Evolutionary conservation across 2,888 invertebrate genomes (phyloP).

Genomic region (Tanypteryx hageni): DNA sequence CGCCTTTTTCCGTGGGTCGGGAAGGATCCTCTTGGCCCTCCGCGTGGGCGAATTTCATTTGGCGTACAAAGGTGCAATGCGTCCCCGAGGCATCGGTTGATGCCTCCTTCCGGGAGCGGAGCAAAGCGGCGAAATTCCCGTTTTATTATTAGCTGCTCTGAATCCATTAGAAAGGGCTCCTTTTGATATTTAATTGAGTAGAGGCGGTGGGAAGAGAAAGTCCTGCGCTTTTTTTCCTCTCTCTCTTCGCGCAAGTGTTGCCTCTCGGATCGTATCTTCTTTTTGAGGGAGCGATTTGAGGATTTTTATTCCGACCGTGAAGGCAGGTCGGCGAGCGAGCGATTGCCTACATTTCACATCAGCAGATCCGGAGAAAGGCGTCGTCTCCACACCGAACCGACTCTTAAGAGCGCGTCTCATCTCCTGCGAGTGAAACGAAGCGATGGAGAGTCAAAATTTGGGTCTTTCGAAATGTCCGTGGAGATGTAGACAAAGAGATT

Average conservation of each 20-base stretch:
- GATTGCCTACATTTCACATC: background rate
- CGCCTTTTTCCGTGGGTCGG: no score
- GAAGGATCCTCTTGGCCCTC: no score
- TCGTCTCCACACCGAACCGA: no score
- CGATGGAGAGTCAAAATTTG: no score
- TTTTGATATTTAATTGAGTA: background rate
- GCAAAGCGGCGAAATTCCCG: background rate
- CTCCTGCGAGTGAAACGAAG: no score
- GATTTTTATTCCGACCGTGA: background rate
- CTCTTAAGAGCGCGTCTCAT: no score
- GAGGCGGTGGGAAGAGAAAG: background rate
- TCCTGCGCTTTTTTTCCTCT: background rate
- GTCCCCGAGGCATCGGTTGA: background rate
- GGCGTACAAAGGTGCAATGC: background rate
- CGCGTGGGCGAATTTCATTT: no score
- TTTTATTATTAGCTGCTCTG: background rate
- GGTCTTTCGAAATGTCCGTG: no score
- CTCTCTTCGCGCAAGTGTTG: background rate
- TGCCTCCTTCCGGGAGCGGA: background rate
- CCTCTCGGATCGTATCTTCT: background rate
- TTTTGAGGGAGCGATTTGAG: background rate
- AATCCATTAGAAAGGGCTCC: conserved; percentile 1
- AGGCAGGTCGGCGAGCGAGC: background rate
- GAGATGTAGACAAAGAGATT: no score
- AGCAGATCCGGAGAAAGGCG: background rate